phyloP scores from a whole-genome alignment of 1,140 invertebrate genomes.

The Drosophila mayri region DNA sequence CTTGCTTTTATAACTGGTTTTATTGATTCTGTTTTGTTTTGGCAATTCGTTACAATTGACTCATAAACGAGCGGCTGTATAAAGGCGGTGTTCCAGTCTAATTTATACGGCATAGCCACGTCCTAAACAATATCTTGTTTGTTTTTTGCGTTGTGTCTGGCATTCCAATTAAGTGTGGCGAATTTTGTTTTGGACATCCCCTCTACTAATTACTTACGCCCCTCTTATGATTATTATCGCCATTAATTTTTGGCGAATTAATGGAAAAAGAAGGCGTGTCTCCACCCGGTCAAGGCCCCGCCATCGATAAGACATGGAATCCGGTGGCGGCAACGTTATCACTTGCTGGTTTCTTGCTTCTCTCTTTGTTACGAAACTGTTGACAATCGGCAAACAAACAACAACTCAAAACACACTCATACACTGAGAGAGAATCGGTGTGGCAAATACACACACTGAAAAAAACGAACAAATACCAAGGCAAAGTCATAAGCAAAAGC shows the following conservation, averaged over 20 bases:
- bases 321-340: slow-evolving; percentile 47
- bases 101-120: slow-evolving; percentile 35
- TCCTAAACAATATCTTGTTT: slow-evolving; percentile 30
- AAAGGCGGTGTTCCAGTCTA: slow-evolving; percentile 39
- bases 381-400: slow-evolving; percentile 57
- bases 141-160: slow-evolving; percentile 38
- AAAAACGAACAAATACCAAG: slow-evolving; percentile 14
- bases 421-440: slow-evolving; percentile 27
- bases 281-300: slow-evolving; percentile 27
- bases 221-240: slow-evolving; percentile 26
- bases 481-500: slow-evolving; percentile 21
- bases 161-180: slow-evolving; percentile 41
- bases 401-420: slow-evolving; percentile 33
- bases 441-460: slow-evolving; percentile 25
- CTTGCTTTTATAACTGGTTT: slow-evolving; percentile 58
- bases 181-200: slow-evolving; percentile 11
- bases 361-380: slow-evolving; percentile 75
- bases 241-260: slow-evolving; percentile 19
- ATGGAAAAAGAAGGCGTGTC: slow-evolving; percentile 38
- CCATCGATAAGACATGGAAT: slow-evolving; percentile 23
- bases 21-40: slow-evolving; percentile 76
- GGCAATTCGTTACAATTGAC: slow-evolving; percentile 68
- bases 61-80: slow-evolving; percentile 42
- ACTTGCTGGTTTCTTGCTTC: slow-evolving; percentile 37
- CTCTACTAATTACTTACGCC: slow-evolving; percentile 6